These are phyloP conservation scores for Acanthosepion esculentum DNA, from an alignment of 2,888 invertebrate genomes.

Conservation along the genomic window DNA sequence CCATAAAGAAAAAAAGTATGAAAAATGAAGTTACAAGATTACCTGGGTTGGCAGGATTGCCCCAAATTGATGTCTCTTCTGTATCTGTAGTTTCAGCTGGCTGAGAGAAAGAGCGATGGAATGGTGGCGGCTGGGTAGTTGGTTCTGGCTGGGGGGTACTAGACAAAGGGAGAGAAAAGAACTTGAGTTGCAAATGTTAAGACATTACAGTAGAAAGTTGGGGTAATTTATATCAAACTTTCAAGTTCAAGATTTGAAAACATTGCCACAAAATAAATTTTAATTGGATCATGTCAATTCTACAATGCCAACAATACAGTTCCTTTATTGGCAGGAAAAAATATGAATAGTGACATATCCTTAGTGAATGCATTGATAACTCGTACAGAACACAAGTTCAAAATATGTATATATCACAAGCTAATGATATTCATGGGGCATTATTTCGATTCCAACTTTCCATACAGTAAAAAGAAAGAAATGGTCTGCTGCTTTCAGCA, in stretches of 20 bases:
- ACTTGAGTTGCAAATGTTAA: neutral
- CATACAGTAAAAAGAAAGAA: no score
- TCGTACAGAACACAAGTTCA: no score
- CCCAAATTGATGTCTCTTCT: slow-evolving; percentile 51
- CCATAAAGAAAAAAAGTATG: neutral
- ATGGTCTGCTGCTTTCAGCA: no score
- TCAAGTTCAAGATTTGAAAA: no score
- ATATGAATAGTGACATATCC: no score
- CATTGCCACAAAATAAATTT: neutral
- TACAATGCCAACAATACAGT: neutral
- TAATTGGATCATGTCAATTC: neutral
- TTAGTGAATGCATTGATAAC: no score
- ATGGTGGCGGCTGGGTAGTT: slow-evolving; percentile 53
- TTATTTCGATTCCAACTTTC: no score
- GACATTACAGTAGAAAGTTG: neutral
- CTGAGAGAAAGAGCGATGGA: slow-evolving; percentile 58
- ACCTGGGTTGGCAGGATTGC: slow-evolving; percentile 49
- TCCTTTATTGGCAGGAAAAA: neutral
- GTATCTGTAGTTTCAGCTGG: slow-evolving; percentile 50
- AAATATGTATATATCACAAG: no score
- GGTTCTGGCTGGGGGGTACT: slow-evolving; percentile 39
- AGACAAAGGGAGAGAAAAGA: neutral
- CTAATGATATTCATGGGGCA: no score
- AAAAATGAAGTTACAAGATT: neutral
- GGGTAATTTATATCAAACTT: neutral